phyloP scores from a whole-genome alignment of 2,888 invertebrate genomes.

The Chromoteleia sp. region DNA sequence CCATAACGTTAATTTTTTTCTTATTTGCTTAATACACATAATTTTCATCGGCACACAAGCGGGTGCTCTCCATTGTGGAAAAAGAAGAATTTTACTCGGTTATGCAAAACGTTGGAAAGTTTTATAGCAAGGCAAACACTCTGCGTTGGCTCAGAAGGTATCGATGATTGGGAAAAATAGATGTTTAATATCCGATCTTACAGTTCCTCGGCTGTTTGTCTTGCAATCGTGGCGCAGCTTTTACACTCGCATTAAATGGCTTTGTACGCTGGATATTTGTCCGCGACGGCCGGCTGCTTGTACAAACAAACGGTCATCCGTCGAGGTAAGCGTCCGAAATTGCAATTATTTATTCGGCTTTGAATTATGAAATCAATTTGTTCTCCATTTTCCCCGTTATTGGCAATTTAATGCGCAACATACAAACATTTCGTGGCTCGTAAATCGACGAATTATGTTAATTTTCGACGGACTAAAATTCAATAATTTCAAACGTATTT shows the following conservation, averaged over 20 bases:
- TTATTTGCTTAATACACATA: slow-evolving; percentile 23
- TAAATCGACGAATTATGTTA: slow-evolving; percentile 25
- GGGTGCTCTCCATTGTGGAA: slow-evolving; percentile 10
- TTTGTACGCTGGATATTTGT: slow-evolving; percentile 37
- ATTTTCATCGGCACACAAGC: slow-evolving; percentile 35
- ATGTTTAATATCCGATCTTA: slow-evolving; percentile 63
- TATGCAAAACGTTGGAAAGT: slow-evolving; percentile 57
- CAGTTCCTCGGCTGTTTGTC: slow-evolving; percentile 43
- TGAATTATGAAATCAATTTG: slow-evolving; percentile 27
- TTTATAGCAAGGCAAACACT: slow-evolving; percentile 60
- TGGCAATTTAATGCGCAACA: slow-evolving; percentile 15
- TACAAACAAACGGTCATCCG: slow-evolving; percentile 12
- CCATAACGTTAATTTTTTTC: slow-evolving; percentile 4
- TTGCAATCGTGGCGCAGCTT: slow-evolving; percentile 38
- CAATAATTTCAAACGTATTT: slow-evolving; percentile 11
- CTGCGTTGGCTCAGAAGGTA: slow-evolving; percentile 49
- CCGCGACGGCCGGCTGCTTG: not conserved
- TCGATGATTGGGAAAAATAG: slow-evolving; percentile 58
- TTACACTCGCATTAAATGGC: slow-evolving; percentile 27
- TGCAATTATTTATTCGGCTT: slow-evolving; percentile 30
- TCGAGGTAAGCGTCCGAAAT: not conserved
- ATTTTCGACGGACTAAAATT: not conserved
- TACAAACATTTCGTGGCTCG: slow-evolving; percentile 19
- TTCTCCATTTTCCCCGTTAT: slow-evolving; percentile 2
- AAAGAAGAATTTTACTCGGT: slow-evolving; percentile 31